Conservation (phyloP, 2,797 vertebrate genomes). For the Natrix natrix region DNA sequence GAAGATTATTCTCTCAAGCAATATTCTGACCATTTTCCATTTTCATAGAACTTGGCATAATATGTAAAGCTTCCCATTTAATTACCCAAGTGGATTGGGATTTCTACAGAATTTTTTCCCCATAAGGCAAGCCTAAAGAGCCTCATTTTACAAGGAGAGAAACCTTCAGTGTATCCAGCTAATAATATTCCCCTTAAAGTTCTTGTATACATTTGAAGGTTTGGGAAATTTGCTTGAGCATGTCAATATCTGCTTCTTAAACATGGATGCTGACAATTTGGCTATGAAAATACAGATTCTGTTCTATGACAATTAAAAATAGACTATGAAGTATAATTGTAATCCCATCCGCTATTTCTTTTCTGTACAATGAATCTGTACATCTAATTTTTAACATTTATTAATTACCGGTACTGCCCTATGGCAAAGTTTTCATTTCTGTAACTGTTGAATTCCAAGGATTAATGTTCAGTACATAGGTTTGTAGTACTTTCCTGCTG, state of each 20-base stretch:
- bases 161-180: not conserved
- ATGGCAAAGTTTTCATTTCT: conserved; percentile 7
- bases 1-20: not conserved
- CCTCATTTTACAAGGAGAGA: not conserved
- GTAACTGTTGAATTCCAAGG: conserved; percentile 20
- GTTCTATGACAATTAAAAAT: not conserved
- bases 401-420: not conserved
- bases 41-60: not conserved
- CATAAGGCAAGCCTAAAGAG: not conserved
- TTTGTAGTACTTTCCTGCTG: conserved; percentile 16
- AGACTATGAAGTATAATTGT: accelerated
- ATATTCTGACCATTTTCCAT: not conserved
- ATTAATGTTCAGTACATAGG: conserved; percentile 22
- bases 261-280: not conserved
- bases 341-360: not conserved
- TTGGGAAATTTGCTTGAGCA: not conserved
- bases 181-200: not conserved
- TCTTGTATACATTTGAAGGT: not conserved
- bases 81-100: not conserved
- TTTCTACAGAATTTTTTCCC: not conserved
- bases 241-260: not conserved
- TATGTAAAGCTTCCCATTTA: not conserved
- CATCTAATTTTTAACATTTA: not conserved
- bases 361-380: not conserved
- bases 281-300: not conserved